Evolutionary conservation across 2,797 vertebrate genomes (phyloP).

Genomic region (Ctenosaura bakeri): DNA sequence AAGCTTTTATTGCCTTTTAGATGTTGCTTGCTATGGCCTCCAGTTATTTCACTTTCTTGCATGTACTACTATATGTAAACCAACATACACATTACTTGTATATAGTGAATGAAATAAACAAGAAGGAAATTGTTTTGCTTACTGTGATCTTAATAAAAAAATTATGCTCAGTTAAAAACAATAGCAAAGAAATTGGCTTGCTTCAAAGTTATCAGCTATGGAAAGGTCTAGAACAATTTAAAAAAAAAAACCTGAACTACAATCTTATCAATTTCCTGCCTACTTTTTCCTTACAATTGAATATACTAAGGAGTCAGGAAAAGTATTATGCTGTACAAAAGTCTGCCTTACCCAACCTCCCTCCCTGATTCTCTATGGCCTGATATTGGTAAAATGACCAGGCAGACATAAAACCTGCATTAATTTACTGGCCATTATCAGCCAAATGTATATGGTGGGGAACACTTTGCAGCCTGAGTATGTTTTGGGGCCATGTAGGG

Average conservation of each 20-base stretch:
- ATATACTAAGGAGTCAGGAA: background rate
- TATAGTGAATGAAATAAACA: background rate
- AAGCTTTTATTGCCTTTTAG: background rate
- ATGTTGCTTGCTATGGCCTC: background rate
- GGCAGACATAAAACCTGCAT: background rate
- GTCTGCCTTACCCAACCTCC: background rate
- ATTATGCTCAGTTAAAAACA: background rate
- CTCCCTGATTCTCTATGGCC: background rate
- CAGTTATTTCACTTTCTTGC: background rate
- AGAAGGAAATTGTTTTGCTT: slow-evolving; percentile 20
- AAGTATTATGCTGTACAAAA: background rate
- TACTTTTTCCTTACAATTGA: background rate
- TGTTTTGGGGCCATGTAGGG: no score
- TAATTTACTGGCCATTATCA: background rate
- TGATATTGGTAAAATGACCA: background rate
- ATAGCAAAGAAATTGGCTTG: background rate
- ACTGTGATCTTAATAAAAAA: background rate
- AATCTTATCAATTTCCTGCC: background rate
- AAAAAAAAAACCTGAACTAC: background rate
- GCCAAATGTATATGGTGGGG: background rate
- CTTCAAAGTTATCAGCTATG: background rate
- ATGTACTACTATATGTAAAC: background rate
- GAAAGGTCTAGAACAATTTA: background rate
- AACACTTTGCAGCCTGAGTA: no score
- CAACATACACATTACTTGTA: background rate